phyloP scores from a whole-genome alignment of 2,797 vertebrate genomes.

The Scomberomorus guttatus region DNA sequence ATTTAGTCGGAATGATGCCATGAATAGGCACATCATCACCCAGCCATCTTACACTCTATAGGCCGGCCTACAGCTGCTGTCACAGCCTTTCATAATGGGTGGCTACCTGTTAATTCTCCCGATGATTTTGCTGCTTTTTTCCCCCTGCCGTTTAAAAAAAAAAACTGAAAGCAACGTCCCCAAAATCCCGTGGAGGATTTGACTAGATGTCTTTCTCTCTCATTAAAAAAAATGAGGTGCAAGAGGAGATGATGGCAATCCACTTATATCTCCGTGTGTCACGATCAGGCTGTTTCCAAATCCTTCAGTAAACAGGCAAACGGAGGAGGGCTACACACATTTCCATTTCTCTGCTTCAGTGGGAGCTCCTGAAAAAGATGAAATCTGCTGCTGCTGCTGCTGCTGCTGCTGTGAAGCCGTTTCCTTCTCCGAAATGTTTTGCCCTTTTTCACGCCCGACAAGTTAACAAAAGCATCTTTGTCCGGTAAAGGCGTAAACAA shows the following conservation, averaged over 20 bases:
- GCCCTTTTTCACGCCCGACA: constrained; percentile 48
- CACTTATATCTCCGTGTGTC: constrained; percentile 64
- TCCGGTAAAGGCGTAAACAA: constrained; percentile 42
- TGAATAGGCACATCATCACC: constrained; percentile 56
- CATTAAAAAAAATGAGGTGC: constrained; percentile 55
- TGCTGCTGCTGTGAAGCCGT: constrained; percentile 48
- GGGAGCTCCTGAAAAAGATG: constrained; percentile 61
- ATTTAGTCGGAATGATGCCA: constrained; percentile 58
- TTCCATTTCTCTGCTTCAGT: constrained; percentile 70
- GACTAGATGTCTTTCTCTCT: constrained; percentile 47
- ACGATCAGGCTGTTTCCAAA: constrained; percentile 62
- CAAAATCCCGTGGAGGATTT: constrained; percentile 46
- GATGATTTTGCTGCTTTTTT: constrained; percentile 63
- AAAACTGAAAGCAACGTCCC: constrained; percentile 39
- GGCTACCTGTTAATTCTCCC: constrained; percentile 84
- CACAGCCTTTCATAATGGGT: constrained; percentile 65
- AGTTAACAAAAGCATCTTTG: constrained; percentile 60
- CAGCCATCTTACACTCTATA: constrained; percentile 67
- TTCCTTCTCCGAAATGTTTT: constrained; percentile 56
- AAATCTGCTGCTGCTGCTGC: constrained; percentile 55
- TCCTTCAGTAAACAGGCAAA: constrained; percentile 72
- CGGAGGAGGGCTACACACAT: constrained; percentile 72
- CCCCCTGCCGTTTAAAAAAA: constrained; percentile 8
- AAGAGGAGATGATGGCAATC: constrained; percentile 47
- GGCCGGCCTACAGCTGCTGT: constrained; percentile 58